A percentile compares a stretch with the other conserved stretches of the same genome.
phyloP scores from a whole-genome alignment of 2,888 invertebrate genomes.

The Drosophila neutralis region DNA sequence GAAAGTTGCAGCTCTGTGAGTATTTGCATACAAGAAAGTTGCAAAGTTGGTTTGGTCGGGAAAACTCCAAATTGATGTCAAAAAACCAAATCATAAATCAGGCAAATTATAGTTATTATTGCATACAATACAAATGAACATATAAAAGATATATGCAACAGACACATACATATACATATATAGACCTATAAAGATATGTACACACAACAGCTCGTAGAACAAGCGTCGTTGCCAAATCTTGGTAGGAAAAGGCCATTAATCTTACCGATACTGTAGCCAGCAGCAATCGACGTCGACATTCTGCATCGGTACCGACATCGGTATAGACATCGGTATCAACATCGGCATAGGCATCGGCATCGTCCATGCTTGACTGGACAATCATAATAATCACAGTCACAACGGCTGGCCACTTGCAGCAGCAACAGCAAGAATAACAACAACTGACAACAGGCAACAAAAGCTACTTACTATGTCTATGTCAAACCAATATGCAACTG shows the following conservation, averaged over 20 bases:
- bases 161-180: conserved; percentile 2
- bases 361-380: conserved; percentile 80
- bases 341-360: conserved; percentile 44
- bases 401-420: conserved; percentile 47
- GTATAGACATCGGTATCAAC: conserved; percentile 15
- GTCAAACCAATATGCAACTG: conserved; percentile 77
- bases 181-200: conserved; percentile 46
- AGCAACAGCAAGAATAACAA: conserved; percentile 34
- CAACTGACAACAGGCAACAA: conserved; percentile 70
- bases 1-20: not conserved
- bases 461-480: conserved; percentile 80
- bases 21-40: conserved; percentile 27
- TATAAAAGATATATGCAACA: conserved; percentile 31
- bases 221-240: conserved; percentile 69
- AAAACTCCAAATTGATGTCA: conserved; percentile 73
- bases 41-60: conserved; percentile 8
- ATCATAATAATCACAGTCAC: conserved; percentile 80
- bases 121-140: conserved; percentile 59
- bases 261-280: conserved; percentile 62
- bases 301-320: conserved; percentile 24
- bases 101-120: conserved; percentile 78
- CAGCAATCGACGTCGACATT: conserved; percentile 38
- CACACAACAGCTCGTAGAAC: conserved; percentile 67
- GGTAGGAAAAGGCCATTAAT: conserved; percentile 74
- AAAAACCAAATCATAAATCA: conserved; percentile 76